Percentiles rank a stretch among this genome's conserved stretches.
phyloP scores from a whole-genome alignment of 2,113 vertebrate species.

The Coryphaenoides rupestris region DNA sequence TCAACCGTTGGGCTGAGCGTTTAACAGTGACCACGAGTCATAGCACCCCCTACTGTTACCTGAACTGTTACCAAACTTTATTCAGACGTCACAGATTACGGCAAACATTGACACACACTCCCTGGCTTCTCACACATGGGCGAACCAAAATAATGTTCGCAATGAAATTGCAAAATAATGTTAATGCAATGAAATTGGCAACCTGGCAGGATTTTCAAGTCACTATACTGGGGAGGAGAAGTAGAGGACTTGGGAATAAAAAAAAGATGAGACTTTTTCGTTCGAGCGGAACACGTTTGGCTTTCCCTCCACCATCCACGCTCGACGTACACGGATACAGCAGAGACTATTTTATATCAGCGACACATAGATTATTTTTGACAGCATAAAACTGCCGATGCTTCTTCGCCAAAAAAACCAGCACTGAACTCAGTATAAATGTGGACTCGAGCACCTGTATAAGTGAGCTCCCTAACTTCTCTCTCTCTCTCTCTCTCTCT shows the following conservation, averaged over 20 bases:
- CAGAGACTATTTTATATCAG: too few species aligned
- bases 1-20: too few species aligned
- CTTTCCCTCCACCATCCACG: slow-evolving; percentile 6
- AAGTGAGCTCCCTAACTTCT: neutral
- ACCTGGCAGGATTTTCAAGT: neutral
- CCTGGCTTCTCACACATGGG: neutral
- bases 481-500: too few species aligned
- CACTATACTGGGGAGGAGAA: slow-evolving; percentile 1
- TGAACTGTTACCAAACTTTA: too few species aligned
- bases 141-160: neutral
- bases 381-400: too few species aligned
- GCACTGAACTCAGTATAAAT: neutral
- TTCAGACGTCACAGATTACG: neutral
- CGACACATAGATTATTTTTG: too few species aligned
- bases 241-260: neutral
- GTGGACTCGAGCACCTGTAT: neutral
- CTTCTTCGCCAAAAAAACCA: slow-evolving; percentile 1
- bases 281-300: slow-evolving; percentile 2
- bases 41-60: too few species aligned
- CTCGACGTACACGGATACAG: neutral
- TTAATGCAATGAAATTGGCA: neutral
- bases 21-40: too few species aligned
- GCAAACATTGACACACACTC: neutral
- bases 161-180: neutral
- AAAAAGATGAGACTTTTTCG: too few species aligned